Conservation (phyloP, 2,797 vertebrate genomes). For the Kryptopterus vitreolus region DNA sequence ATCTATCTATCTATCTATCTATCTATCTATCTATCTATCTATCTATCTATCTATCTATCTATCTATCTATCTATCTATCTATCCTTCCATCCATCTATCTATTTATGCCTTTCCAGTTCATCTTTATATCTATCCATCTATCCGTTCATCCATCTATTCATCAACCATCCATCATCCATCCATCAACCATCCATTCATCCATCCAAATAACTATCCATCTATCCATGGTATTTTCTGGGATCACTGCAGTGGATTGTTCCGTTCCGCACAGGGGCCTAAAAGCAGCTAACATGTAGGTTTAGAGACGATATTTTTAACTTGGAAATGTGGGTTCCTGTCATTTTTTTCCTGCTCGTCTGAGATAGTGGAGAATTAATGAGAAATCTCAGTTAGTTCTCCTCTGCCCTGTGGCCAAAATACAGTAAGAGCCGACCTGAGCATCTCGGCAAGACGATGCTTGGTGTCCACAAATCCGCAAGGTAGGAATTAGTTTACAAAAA, state of each 20-base stretch:
- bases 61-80: too few relatives aligned
- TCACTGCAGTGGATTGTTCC: conserved; percentile 16
- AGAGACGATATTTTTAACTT: conserved; percentile 57
- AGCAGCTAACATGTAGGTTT: conserved; percentile 55
- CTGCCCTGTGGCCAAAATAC: conserved; percentile 41
- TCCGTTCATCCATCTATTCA: conserved; percentile 37
- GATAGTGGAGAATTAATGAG: conserved; percentile 47
- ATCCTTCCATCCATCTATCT: conserved; percentile 23
- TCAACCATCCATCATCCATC: too few relatives aligned
- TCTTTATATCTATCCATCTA: conserved; percentile 16
- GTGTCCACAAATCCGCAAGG: background rate
- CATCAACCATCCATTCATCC: background rate
- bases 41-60: too few relatives aligned
- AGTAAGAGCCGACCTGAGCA: background rate
- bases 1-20: too few relatives aligned
- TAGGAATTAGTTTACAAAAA: background rate
- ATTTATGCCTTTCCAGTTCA: too few relatives aligned
- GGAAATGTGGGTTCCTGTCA: conserved; percentile 57
- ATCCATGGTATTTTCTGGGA: background rate
- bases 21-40: too few relatives aligned
- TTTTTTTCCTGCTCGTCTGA: conserved; percentile 38
- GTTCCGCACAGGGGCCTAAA: conserved; percentile 30
- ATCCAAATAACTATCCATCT: conserved; percentile 39
- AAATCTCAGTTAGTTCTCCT: conserved; percentile 43
- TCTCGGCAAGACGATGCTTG: background rate